Percentiles rank a stretch among this genome's conserved stretches.
phyloP scores from a whole-genome alignment of 2,797 vertebrate genomes.

The Acomys russatus region DNA sequence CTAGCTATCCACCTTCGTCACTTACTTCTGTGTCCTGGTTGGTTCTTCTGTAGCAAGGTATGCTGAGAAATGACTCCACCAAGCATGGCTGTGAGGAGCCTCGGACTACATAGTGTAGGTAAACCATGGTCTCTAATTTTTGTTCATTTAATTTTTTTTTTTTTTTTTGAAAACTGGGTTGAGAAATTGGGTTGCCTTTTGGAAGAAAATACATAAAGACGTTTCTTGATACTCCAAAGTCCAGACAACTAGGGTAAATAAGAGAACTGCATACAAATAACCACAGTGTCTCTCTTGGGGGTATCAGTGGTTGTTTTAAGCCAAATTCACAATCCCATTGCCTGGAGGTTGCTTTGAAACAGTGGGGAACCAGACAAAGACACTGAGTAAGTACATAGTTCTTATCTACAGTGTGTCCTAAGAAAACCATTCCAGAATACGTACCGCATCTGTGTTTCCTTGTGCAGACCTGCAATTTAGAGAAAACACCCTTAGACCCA shows the following conservation, averaged over 20 bases:
- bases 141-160: too few relatives aligned
- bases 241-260: not conserved
- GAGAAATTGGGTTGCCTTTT: not conserved
- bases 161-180: not conserved
- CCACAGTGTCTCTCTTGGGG: not conserved
- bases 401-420: not conserved
- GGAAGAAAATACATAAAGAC: not conserved
- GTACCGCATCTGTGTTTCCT: rapidly evolving
- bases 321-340: not conserved
- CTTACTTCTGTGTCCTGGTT: too few relatives aligned
- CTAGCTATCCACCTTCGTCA: not conserved
- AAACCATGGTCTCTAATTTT: not conserved
- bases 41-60: not conserved
- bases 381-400: too few relatives aligned
- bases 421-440: not conserved
- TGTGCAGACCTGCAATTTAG: not conserved
- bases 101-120: not conserved
- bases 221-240: not conserved
- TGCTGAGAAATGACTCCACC: not conserved
- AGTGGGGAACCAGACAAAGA: not conserved
- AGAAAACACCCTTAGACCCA: not conserved
- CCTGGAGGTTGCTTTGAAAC: not conserved
- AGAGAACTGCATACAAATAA: not conserved
- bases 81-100: too few relatives aligned
- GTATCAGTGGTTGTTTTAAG: not conserved